Conservation (phyloP, 2,888 invertebrate species). For the Meandrusa payeni region DNA sequence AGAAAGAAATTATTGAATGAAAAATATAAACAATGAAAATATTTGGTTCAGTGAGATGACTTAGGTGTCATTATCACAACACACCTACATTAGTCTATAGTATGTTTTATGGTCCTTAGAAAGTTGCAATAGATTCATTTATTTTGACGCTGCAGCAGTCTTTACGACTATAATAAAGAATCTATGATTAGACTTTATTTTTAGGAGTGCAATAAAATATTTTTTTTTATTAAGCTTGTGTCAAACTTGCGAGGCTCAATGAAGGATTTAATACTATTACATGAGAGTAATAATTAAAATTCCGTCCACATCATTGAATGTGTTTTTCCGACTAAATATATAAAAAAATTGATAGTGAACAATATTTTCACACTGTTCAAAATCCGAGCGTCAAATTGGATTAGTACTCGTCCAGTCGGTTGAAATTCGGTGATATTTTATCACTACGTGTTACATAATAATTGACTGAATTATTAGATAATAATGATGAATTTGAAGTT, state of each 20-base stretch:
- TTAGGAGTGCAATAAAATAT: background rate
- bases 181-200: background rate
- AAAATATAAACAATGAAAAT: background rate
- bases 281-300: slow-evolving; percentile 48
- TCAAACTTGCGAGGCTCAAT: background rate
- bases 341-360: slow-evolving; percentile 29
- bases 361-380: slow-evolving; percentile 62
- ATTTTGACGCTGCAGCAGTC: slow-evolving; percentile 3
- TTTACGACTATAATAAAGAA: slow-evolving; percentile 1
- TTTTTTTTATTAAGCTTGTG: background rate
- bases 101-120: slow-evolving; percentile 1
- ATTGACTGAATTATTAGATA: slow-evolving; percentile 76
- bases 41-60: too few relatives aligned
- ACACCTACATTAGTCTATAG: too few relatives aligned
- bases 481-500: slow-evolving; percentile 43
- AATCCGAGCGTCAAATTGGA: slow-evolving; percentile 33
- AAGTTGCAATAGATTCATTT: background rate
- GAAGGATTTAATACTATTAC: slow-evolving; percentile 17
- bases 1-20: background rate
- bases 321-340: slow-evolving; percentile 45
- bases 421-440: slow-evolving; percentile 62
- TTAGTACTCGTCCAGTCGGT: slow-evolving; percentile 59
- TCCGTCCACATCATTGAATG: slow-evolving; percentile 76
- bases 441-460: slow-evolving; percentile 57
- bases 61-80: too few relatives aligned